Conservation (phyloP, 2,113 vertebrate species). For the Rattus rattus region DNA sequence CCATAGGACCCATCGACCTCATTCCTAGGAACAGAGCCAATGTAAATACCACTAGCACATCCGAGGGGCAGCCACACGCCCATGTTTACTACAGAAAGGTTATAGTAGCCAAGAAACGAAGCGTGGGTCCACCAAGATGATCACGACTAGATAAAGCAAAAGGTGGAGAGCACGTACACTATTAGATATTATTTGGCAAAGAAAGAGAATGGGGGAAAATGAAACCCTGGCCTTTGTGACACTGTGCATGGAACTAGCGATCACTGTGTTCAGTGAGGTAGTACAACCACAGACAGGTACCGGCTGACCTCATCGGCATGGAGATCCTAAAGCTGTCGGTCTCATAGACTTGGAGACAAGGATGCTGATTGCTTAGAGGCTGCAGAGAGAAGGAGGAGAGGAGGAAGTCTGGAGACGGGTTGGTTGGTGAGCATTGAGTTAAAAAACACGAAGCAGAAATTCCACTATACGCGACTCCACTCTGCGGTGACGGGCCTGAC, state of each 20-base stretch:
- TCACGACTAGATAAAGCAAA: background rate
- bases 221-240: background rate
- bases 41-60: background rate
- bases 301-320: background rate
- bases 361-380: background rate
- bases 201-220: background rate
- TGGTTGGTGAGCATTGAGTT: background rate
- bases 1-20: background rate
- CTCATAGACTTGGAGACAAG: background rate
- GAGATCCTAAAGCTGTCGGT: background rate
- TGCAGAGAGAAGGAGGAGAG: too few relatives aligned
- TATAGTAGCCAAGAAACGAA: background rate
- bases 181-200: background rate
- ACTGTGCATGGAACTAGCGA: background rate
- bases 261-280: background rate
- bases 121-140: background rate
- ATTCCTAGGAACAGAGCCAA: too few relatives aligned
- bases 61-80: background rate
- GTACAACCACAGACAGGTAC: background rate
- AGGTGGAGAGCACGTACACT: background rate
- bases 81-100: background rate
- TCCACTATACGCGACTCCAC: background rate
- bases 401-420: too few relatives aligned
- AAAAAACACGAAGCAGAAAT: background rate
- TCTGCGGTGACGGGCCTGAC: background rate